Percentiles rank a stretch among this genome's conserved stretches.
Evolutionary conservation across 2,888 invertebrate genomes (phyloP).

Genomic region (Adineta ricciae): DNA sequence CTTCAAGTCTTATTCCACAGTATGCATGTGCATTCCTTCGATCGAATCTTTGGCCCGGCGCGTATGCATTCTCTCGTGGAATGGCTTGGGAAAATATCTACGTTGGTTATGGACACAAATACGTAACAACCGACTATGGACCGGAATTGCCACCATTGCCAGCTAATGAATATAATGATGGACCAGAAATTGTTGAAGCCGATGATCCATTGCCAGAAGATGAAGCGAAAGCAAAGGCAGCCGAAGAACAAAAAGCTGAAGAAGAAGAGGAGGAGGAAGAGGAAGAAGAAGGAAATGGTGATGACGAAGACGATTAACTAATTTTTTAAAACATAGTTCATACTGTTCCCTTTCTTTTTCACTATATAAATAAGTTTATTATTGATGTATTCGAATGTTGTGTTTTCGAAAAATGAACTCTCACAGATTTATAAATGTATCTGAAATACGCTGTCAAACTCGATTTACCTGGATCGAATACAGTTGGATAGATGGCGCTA

Average conservation of each 20-base stretch:
- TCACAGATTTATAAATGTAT: too few species aligned
- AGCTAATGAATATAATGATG: conserved; percentile 63
- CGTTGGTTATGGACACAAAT: conserved; percentile 71
- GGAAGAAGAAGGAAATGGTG: conserved; percentile 49
- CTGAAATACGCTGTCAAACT: too few species aligned
- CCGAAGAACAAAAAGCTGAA: conserved; percentile 38
- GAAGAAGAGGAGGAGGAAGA: conserved; percentile 35
- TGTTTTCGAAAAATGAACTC: too few species aligned
- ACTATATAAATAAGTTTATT: background rate
- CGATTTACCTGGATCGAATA: too few species aligned
- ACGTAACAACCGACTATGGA: conserved; percentile 58
- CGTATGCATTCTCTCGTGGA: conserved; percentile 63
- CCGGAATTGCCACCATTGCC: conserved; percentile 62
- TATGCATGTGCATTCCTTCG: conserved; percentile 61
- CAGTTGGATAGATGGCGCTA: background rate
- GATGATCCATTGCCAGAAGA: conserved; percentile 69
- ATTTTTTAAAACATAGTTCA: background rate
- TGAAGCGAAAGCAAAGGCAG: conserved; percentile 51
- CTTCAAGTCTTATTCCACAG: conserved; percentile 59
- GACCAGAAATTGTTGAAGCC: conserved; percentile 60
- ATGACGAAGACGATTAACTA: conserved; percentile 38
- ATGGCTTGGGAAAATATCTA: conserved; percentile 67
- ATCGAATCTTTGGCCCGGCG: conserved; percentile 75
- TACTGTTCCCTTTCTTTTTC: background rate
- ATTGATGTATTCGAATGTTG: too few species aligned